Conservation (phyloP, 2,113 vertebrate species). For the Brachyhypopomus gauderio region DNA sequence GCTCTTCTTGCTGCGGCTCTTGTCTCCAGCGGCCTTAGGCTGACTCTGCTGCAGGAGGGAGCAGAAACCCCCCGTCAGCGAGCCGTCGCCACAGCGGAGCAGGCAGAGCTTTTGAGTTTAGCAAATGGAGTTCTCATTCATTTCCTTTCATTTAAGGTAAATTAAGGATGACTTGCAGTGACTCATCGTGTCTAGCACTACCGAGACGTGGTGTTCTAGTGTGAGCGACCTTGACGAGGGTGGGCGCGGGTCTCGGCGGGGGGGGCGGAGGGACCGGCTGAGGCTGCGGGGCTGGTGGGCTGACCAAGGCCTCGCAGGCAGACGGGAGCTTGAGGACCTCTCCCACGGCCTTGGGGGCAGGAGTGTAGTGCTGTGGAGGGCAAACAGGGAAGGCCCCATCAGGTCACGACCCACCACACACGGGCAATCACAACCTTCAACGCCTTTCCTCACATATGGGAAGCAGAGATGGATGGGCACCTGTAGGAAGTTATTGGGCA, state of each 20-base stretch:
- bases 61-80: not conserved
- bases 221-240: conserved; percentile 85
- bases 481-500: conserved; percentile 69
- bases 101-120: too few relatives aligned
- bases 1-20: conserved; percentile 92
- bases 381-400: not conserved
- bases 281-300: conserved; percentile 62
- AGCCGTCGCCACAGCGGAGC: too few relatives aligned
- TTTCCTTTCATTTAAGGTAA: too few relatives aligned
- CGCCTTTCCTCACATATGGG: not conserved
- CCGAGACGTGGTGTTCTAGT: not conserved
- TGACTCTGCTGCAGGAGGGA: conserved; percentile 87
- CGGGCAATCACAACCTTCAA: too few relatives aligned
- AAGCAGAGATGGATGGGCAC: conserved; percentile 56
- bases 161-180: too few relatives aligned
- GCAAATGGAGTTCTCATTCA: too few relatives aligned
- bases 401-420: not conserved
- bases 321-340: conserved; percentile 84
- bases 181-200: not conserved
- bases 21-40: conserved; percentile 86
- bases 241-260: conserved; percentile 81
- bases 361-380: conserved; percentile 74
- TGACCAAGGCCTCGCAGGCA: conserved; percentile 62
- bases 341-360: conserved; percentile 68
- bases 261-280: conserved; percentile 69